A percentile compares a stretch with the other conserved stretches of the same genome.
Evolutionary conservation across 2,797 vertebrate species (phyloP).

Genomic region (Diglossa cyanea): DNA sequence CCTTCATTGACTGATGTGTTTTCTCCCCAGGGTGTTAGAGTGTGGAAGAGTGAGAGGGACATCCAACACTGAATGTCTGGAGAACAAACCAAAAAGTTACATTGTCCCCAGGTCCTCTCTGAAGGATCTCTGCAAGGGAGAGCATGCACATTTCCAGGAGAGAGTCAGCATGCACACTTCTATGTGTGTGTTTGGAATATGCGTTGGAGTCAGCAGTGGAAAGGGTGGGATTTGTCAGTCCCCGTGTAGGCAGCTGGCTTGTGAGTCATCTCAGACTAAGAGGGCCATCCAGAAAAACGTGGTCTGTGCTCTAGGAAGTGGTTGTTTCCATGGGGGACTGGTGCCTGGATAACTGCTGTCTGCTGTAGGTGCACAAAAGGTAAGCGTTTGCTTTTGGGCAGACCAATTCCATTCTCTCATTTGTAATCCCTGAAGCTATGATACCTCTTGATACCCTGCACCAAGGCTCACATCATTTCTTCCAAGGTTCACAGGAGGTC

Average conservation of each 20-base stretch:
- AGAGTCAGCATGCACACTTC: not conserved
- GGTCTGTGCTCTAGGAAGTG: not conserved
- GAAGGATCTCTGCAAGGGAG: not conserved
- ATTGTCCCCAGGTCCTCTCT: not conserved
- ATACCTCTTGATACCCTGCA: not conserved
- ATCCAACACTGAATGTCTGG: not conserved
- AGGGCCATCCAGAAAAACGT: not conserved
- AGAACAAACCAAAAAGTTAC: not conserved
- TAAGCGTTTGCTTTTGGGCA: not conserved
- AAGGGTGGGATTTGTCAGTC: not conserved
- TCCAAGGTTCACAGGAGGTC: not conserved
- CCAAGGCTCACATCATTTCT: not conserved
- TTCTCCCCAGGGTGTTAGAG: not conserved
- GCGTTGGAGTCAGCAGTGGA: not conserved
- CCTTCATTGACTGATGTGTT: not conserved
- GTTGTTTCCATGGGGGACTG: not conserved
- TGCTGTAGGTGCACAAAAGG: not conserved
- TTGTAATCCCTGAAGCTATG: not conserved
- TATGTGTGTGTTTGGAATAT: not conserved
- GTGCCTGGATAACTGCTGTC: not conserved
- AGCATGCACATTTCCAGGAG: not conserved
- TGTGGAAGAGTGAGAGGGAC: not conserved
- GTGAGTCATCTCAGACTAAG: not conserved
- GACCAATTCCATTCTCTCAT: not conserved
- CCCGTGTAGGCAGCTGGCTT: not conserved